phyloP scores from a whole-genome alignment of 1,140 invertebrate species.

The Cyclargus thomasi region DNA sequence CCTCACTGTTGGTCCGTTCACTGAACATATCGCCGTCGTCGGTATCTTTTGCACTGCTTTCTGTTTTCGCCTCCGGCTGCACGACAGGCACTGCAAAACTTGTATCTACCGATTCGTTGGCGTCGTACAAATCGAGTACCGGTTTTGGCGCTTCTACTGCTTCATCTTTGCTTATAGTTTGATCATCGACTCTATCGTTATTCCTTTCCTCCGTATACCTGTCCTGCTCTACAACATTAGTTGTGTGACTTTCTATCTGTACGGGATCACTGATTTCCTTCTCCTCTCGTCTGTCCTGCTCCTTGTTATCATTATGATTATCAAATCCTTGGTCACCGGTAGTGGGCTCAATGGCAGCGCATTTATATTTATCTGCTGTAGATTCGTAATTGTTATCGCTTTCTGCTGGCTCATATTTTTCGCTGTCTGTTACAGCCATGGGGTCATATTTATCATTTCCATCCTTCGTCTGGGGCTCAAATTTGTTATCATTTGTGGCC shows the following conservation, averaged over 20 bases:
- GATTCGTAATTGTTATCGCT: background rate
- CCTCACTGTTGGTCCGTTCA: conserved; percentile 34
- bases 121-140: conserved; percentile 44
- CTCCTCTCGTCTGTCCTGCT: background rate
- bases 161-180: background rate
- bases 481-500: background rate
- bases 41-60: conserved; percentile 12
- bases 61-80: conserved; percentile 5
- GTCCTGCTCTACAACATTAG: background rate
- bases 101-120: conserved; percentile 44
- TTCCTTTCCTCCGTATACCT: background rate
- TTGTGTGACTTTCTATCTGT: background rate
- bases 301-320: background rate
- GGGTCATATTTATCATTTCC: background rate
- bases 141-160: background rate
- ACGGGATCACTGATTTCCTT: background rate
- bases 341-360: background rate
- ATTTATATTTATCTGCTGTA: conserved; percentile 10
- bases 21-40: conserved; percentile 25
- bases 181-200: background rate
- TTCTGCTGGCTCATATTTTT: background rate
- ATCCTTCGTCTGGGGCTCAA: background rate
- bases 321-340: background rate
- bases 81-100: conserved; percentile 34
- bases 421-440: background rate